Base-by-base conservation (phyloP, 2,797 vertebrate species). In the Glossophaga mutica region DNA sequence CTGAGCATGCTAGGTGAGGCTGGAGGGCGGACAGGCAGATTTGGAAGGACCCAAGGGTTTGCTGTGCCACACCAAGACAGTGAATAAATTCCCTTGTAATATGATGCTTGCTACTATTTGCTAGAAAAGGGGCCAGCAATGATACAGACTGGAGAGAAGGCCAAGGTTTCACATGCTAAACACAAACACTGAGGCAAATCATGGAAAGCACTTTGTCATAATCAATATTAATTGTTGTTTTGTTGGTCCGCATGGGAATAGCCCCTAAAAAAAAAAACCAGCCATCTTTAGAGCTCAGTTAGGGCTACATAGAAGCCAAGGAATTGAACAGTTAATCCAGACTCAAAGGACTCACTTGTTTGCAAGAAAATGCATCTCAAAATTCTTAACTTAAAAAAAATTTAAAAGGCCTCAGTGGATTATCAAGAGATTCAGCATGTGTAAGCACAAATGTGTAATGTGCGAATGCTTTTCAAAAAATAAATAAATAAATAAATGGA, bases 281-380 rank as follows among this genome's bases (percentile, higher is more conserved):
- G 62, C 67, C 5, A 1, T 39, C 85, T 46, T 87, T 82, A 70
- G 78, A 77, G 39, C 74, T 93, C 37, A 37, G 65, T 92, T 24
- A 81, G 77, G 73, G 46, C n/a, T 85, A 26, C 37, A 46, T 4
- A n/a, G 89, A 94, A 95, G 95, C 79, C 71, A 84, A 89, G 68
- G 52, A 93, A 81, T 87, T n/a, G 70, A 77, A 34, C 21, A 57
- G 92, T 87, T 92, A 96, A 94, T 85, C 65, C 79, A 67, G 44
- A 89, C 78, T 68, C 87, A 29, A 85, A 96, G 50, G 71, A 88
- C 32, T 4, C 32, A 67, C 39, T 87, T 65, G 18, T 78, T 87
- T 94, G 67, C 8, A 37, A 93, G 78, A 89, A 97, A 97, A 93
- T 48, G 34, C 0, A 62, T 73, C 71, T 94, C 85, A 77, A 76